Evolutionary conservation across 2,797 vertebrate genomes (phyloP).

Genomic region (Aldrovandia affinis): DNA sequence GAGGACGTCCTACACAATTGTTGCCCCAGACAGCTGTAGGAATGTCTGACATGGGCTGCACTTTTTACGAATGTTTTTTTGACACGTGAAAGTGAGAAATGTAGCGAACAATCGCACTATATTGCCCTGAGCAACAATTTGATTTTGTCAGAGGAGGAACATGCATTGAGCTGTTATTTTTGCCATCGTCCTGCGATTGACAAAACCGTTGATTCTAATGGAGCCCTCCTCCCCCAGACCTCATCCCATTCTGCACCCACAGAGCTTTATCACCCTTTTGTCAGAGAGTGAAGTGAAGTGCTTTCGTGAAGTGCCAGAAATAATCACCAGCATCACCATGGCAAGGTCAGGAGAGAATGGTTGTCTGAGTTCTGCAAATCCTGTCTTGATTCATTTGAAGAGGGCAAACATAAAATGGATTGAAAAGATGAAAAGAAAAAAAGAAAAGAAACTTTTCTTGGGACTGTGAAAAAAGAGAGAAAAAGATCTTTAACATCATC

Average conservation of each 20-base stretch:
- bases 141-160: neutral
- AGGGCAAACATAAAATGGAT: slow-evolving; percentile 3
- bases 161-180: neutral
- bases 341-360: neutral
- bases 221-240: too few relatives aligned
- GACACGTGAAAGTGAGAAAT: neutral
- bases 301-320: neutral
- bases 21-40: too few relatives aligned
- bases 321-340: neutral
- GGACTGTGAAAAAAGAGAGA: neutral
- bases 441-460: neutral
- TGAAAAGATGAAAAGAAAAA: neutral
- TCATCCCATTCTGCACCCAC: neutral
- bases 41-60: too few relatives aligned
- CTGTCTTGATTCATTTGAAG: neutral
- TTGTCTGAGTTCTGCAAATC: slow-evolving; percentile 2
- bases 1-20: too few relatives aligned
- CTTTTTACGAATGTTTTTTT: too few relatives aligned
- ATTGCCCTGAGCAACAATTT: neutral
- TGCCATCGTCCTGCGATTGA: neutral
- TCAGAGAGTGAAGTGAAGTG: neutral
- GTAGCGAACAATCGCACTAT: neutral
- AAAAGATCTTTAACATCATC: neutral
- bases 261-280: neutral
- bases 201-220: too few relatives aligned